Evolutionary conservation across 2,113 vertebrate genomes (phyloP), one percentile per base, ranked within the genome.

Genomic region (Tragulus kanchil): DNA sequence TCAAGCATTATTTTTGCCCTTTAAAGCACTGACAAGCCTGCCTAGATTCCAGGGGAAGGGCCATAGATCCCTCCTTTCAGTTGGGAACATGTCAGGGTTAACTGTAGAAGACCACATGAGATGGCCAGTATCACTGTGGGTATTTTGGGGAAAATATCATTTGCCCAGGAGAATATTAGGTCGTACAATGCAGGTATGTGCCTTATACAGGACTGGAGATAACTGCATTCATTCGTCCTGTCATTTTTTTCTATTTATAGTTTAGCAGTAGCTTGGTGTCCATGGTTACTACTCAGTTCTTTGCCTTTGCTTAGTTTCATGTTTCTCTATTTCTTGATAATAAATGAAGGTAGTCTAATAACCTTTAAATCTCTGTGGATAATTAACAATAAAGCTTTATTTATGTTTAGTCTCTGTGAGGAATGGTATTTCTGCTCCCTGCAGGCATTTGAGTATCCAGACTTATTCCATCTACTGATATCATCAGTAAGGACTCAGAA

Each of bases 231-330:
- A 25, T 75, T 42, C 45, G 17, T 89, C 25, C 61, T 94, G 81
- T 8, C 16, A 0, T 90, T 69, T 62, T 48, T 82, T 89, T 95
- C 84, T 96, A 13, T 86, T 92, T 87, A 21, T 82, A 88, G 82
- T n/a, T 54, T 84, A 62, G 61, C 31, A 10, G 3, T 31, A 48
- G 59, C 77, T 95, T 84, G 17, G 12, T 94, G 45, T 71, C 62
- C 73, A 56, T 89, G 75, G 82, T 78, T 85, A 75, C 45, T 78
- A 81, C 50, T 87, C 52, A 59, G 19, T 50, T 82, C 82, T 85
- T 73, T 82, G 23, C n/a, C 56, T 91, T 88, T 71, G 6, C 59
- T 81, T 42, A 36, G 50, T 85, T 93, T 86, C 8, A 50, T 83
- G 31, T 61, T 94, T 62, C 21, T 94, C 1, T 52, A 50, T 15